phyloP scores from a whole-genome alignment of 2,113 vertebrate species.

The Rissa tridactyla region DNA sequence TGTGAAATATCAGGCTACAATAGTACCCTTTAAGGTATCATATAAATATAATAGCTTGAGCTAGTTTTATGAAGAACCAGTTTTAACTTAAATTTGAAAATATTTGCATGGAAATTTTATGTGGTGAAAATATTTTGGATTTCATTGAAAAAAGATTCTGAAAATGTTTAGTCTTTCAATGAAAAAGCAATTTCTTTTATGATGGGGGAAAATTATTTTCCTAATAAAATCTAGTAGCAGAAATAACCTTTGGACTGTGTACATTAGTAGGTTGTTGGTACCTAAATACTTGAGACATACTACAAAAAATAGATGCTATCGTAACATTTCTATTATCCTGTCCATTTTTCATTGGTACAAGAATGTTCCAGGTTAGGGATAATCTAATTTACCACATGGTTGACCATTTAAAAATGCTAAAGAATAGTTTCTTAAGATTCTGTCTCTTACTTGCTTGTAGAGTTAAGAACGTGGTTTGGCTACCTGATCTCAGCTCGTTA shows the following conservation, averaged over 20 bases:
- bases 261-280: background rate
- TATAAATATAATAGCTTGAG: background rate
- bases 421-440: background rate
- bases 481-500: background rate
- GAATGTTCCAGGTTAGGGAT: background rate
- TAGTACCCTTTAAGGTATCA: background rate
- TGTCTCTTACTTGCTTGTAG: background rate
- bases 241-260: background rate
- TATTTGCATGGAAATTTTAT: background rate
- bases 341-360: background rate
- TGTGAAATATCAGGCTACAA: background rate
- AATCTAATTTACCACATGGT: background rate
- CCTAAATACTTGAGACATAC: background rate
- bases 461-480: background rate
- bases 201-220: background rate
- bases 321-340: background rate
- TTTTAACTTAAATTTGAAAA: background rate
- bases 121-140: background rate
- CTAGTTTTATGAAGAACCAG: background rate
- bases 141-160: background rate
- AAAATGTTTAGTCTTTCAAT: background rate
- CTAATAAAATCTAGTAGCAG: background rate
- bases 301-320: background rate
- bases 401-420: background rate
- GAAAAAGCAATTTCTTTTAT: background rate